Evolutionary conservation across 2,888 invertebrate species (phyloP), one percentile per base, ranked within the genome.

Genomic region (Bombylius major): DNA sequence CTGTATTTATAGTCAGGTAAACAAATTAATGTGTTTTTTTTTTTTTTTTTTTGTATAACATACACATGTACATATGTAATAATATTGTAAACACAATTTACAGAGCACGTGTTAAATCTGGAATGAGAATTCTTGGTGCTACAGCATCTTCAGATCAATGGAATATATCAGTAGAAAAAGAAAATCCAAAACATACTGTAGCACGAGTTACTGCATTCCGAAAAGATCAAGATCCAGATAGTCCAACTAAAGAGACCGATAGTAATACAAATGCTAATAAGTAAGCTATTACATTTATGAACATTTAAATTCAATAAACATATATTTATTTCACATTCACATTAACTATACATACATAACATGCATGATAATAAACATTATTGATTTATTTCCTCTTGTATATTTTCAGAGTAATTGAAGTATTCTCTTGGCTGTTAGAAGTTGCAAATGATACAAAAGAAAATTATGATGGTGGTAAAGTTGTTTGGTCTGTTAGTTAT

Each of bases 351-450:
- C 7, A 39, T 9, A 9, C 7, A 39, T 23, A 23, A 23, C 23
- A 23, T 23, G 1, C 23, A 23, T 23, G 23, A 23, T 23, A 23
- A 23, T 3, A 23, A 23, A 23, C 23, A 23, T 23, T 23, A 23
- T 23, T 23, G 23, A 23, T 23, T 23, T 23, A 23, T 23, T 23
- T 23, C 23, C 23, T 39, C 4, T 45, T 45, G 45, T 12, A 5
- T 8, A 14, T 45, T 45, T 8, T 45, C 23, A 76, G 73, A 66
- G 77, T 85, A 64, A 86, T 89, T 68, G 94, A 95, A 75, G 84
- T 95, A 54, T 86, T 95, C 69, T 87, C 90, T 32, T 95, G 93
- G 92, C 76, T 94, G 62, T 81, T 95, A 61, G 93, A 95, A 76
- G 91, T 95, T 7, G 81, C 80, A 69, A 92, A 84, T 67, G 91